Evolutionary conservation across 2,888 invertebrate species (phyloP), one percentile per base, ranked within the genome.

Genomic region (Oegoconia quadripuncta): DNA sequence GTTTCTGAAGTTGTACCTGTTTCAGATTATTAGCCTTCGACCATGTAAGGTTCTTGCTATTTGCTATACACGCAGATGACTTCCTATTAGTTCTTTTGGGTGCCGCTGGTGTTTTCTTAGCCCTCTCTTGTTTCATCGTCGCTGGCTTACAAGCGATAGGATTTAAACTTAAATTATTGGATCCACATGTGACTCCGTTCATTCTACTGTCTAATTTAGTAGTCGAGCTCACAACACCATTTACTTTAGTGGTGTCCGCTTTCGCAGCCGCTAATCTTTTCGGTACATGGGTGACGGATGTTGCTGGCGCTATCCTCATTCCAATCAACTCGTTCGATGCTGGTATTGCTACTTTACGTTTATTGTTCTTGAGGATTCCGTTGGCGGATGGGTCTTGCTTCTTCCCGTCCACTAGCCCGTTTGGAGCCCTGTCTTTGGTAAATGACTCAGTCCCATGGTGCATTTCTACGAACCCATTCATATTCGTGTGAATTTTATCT

Each of bases 21-120:
- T 87, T 87, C 1, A 86, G 63, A 50, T 87, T 86, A 46, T 83
- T 86, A 26, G 81, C 86, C 61, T 82, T 87, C 11, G 86, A 86
- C 86, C 86, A 87, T 3, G 84, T 80, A 18, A 87, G 59, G 41
- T 86, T 86, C 64, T 84, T 84, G 56, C 74, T 84, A 49, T 86
- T 87, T 13, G 86, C 86, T 34, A 84, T 84, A 46, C 86, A 84
- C 13, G 82, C 86, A 3, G 84, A 86, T 23, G 84, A 86, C 48
- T 83, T 86, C 12, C 86, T 67, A 50, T 87, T 86, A 2, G 78
- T 81, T 56, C 78, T 67, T 64, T 83, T 87, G 15, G 62, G 43
- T 15, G 69, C 40, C 34, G 67, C 67, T 28, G 55, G 30, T 18
- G 59, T 55, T 46, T 74, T 83, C 46, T 70, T 82, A 15, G 55